These are phyloP conservation scores for Chauna torquata DNA, from an alignment of 2,113 vertebrate species.

Conservation along the genomic window DNA sequence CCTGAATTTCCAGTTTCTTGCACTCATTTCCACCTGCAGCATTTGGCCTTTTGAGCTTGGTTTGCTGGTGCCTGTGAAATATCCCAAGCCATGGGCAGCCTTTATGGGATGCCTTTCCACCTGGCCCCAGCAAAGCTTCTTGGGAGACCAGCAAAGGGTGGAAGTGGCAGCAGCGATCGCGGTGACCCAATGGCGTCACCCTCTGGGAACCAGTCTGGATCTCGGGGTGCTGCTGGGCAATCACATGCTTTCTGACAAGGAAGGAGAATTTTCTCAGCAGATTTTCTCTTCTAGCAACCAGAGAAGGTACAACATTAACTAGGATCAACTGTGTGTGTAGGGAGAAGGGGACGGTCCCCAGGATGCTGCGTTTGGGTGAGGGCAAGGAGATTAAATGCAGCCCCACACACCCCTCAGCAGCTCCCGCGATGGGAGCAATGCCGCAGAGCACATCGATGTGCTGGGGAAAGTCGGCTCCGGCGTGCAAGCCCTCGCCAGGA, in stretches of 20 bases:
- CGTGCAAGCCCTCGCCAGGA: not conserved
- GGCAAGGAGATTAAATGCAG: rapidly evolving
- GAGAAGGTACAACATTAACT: rapidly evolving
- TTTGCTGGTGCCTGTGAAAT: not conserved
- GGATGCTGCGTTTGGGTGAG: not conserved
- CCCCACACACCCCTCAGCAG: not conserved
- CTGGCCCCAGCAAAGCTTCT: not conserved
- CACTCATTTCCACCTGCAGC: not conserved
- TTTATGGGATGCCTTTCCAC: rapidly evolving
- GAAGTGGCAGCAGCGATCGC: not conserved
- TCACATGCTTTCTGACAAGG: rapidly evolving
- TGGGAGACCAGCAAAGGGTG: not conserved
- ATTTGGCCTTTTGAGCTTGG: not conserved
- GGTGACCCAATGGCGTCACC: not conserved
- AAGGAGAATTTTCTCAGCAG: not conserved
- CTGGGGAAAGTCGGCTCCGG: too few species aligned
- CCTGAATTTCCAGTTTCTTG: not conserved
- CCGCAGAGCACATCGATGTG: too few species aligned
- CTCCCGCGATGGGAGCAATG: not conserved
- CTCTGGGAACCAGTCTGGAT: not conserved
- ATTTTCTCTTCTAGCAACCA: not conserved
- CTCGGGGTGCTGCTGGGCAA: not conserved
- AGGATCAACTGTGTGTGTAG: too few species aligned
- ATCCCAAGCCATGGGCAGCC: too few species aligned
- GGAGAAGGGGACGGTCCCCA: not conserved